A percentile compares a stretch with the other conserved stretches of the same genome.
phyloP scores from a whole-genome alignment of 2,888 invertebrate genomes.

The Quadroppia sp. region DNA sequence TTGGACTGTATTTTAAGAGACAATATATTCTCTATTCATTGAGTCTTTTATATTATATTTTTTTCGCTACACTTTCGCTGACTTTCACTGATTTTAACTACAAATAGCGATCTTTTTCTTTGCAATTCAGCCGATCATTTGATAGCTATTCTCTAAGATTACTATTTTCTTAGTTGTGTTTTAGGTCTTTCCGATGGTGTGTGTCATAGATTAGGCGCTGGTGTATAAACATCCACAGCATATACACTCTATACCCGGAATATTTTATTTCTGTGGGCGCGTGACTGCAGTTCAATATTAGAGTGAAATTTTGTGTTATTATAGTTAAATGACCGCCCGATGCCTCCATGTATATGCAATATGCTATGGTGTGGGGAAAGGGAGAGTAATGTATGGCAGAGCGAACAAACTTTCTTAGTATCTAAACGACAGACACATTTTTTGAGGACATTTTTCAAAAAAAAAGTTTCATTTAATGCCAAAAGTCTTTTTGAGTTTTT shows the following conservation, averaged over 20 bases:
- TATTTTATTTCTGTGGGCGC: constrained; percentile 19
- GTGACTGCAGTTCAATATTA: constrained; percentile 24
- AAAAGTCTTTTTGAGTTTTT: neutral
- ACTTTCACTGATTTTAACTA: neutral
- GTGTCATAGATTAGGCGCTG: constrained; percentile 24
- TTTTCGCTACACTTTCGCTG: too few relatives aligned
- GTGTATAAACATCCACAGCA: neutral
- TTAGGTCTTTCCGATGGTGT: too few relatives aligned
- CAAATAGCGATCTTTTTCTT: too few relatives aligned
- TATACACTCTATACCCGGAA: neutral
- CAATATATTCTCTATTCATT: constrained; percentile 1
- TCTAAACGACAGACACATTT: constrained; percentile 18
- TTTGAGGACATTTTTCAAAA: neutral
- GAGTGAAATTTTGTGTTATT: neutral
- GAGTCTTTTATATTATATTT: neutral
- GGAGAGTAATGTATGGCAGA: neutral
- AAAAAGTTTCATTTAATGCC: neutral
- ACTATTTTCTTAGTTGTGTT: too few relatives aligned
- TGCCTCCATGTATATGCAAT: neutral
- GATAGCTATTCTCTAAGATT: too few relatives aligned
- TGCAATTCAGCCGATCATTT: too few relatives aligned
- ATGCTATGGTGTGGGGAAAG: neutral
- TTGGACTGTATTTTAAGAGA: neutral
- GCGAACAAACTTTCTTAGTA: neutral
- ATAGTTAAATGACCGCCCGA: neutral